phyloP scores from a whole-genome alignment of 2,888 invertebrate genomes.

The Leucophenga maculata region DNA sequence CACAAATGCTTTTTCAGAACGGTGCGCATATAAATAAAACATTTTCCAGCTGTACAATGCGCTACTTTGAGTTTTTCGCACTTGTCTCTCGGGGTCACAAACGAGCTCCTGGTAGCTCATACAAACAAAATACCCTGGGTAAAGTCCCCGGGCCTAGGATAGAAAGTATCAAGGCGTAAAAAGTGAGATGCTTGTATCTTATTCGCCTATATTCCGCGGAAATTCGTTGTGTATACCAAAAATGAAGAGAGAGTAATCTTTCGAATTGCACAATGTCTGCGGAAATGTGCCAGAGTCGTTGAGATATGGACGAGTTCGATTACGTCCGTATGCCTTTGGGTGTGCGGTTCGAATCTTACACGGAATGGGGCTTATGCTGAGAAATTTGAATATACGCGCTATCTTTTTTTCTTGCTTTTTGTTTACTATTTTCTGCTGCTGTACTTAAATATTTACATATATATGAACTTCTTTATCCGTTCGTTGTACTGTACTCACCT shows the following conservation, averaged over 20 bases:
- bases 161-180: constrained; percentile 72
- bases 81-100: constrained; percentile 72
- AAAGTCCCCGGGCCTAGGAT: constrained; percentile 73
- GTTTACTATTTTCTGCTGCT: no score
- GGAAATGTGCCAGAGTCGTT: constrained; percentile 70
- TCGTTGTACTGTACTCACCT: constrained; percentile 74
- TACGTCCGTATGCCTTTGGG: constrained; percentile 2
- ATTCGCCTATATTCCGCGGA: constrained; percentile 69
- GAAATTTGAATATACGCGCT: constrained; percentile 54
- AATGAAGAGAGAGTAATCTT: constrained; percentile 58
- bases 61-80: constrained; percentile 66
- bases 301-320: constrained; percentile 66
- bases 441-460: no score
- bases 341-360: constrained; percentile 35
- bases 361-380: constrained; percentile 69
- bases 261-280: constrained; percentile 68
- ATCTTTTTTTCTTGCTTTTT: constrained; percentile 34
- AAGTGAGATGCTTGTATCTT: constrained; percentile 2
- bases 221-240: constrained; percentile 62
- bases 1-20: constrained; percentile 51
- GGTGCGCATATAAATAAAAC: constrained; percentile 35
- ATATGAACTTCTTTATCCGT: neutral
- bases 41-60: rapidly evolving
- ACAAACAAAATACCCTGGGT: constrained; percentile 66
- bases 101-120: constrained; percentile 71